Conservation (phyloP, 1,140 invertebrate genomes). For the Archivesica marissinica region DNA sequence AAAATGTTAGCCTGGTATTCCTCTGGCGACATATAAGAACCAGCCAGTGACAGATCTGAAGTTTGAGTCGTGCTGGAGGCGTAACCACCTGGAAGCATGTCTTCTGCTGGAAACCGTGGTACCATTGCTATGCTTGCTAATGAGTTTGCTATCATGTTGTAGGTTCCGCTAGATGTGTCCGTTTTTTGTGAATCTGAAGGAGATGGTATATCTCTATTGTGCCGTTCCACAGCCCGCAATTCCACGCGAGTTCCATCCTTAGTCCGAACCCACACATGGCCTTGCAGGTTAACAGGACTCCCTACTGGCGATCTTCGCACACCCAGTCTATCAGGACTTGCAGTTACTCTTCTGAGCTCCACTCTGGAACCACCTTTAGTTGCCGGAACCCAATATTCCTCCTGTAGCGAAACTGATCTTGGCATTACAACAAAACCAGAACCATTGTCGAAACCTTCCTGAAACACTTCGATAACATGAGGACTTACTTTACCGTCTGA, state of each 20-base stretch:
- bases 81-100: slow-evolving; percentile 38
- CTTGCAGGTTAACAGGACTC: slow-evolving; percentile 40
- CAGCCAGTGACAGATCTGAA: slow-evolving; percentile 6
- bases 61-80: slow-evolving; percentile 49
- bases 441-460: slow-evolving; percentile 43
- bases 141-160: slow-evolving; percentile 49
- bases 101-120: slow-evolving; percentile 47
- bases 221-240: slow-evolving; percentile 38
- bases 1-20: slow-evolving; percentile 63
- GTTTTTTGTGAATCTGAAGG: slow-evolving; percentile 62
- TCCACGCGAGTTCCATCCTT: slow-evolving; percentile 55
- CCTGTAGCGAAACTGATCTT: slow-evolving; percentile 59
- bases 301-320: slow-evolving; percentile 40
- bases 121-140: slow-evolving; percentile 43
- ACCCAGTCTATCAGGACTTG: slow-evolving; percentile 51
- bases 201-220: slow-evolving; percentile 51
- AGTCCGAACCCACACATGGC: slow-evolving; percentile 47
- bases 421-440: slow-evolving; percentile 54
- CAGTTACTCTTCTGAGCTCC: slow-evolving; percentile 46
- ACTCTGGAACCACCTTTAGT: slow-evolving; percentile 46
- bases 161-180: slow-evolving; percentile 41
- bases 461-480: slow-evolving; percentile 30
- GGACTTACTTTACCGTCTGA: slow-evolving; percentile 51
- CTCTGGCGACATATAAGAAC: slow-evolving; percentile 56
- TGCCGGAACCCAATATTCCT: slow-evolving; percentile 56